Evolutionary conservation across 2,888 invertebrate species (phyloP), one percentile per base, ranked within the genome.

Genomic region (Scaptomyza polygonia): DNA sequence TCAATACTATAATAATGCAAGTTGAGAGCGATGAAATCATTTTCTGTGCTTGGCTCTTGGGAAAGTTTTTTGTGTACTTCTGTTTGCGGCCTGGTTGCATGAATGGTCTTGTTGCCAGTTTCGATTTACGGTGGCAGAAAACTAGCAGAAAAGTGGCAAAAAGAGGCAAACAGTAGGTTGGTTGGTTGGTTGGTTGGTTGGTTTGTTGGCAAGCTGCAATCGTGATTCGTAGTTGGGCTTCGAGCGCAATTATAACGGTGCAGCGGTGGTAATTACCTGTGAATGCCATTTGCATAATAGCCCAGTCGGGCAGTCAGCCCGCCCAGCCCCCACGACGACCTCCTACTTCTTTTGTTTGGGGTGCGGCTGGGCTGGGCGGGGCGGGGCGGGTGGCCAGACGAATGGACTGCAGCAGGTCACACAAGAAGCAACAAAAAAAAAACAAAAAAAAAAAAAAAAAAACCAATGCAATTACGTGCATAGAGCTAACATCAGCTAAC

Each of bases 161-260:
- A 34, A 48, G 39, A 56, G 55, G 45, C 48, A 34, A 36, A 39
- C 61, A 47, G 25, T 48, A 30, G 55, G 51, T 43, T 25, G 25
- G 5, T 25, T 25, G 21, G 21, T 21, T 21, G 21, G 21, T 21
- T 21, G 25, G 5, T 25, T 25, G 21, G 21, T 21, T 21, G 21
- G 21, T 21, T 21, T 1, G 21, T 21, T 66, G 49, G 47, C 39
- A 36, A 72, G 72, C 73, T 72, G 79, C 83, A 86, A 83, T 86
- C 82, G 85, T 88, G 87, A 88, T 86, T 88, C 85, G 87, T 88
- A 88, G 84, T 79, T 88, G 88, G 86, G 84, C 86, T 87, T 88
- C 79, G 85, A 82, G 77, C 71, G 89, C 89, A 89, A 90, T 89
- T 90, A 90, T 90, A 90, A 89, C 88, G 80, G 90, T 73, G 79